These are phyloP conservation scores for Scaeva pyrastri DNA, from an alignment of 2,888 invertebrate species.

Conservation along the genomic window DNA sequence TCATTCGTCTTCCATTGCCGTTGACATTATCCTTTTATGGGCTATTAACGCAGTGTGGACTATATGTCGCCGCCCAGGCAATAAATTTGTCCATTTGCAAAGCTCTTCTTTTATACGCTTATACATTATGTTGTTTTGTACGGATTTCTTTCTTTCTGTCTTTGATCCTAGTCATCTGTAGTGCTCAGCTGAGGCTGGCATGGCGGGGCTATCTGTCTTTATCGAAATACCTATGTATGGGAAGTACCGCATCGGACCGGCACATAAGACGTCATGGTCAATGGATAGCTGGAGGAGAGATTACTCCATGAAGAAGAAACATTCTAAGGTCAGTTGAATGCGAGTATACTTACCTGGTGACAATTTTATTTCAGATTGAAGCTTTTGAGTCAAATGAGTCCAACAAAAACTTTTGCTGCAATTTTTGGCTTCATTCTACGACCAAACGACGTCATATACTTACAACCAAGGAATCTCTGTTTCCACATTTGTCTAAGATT, in stretches of 20 bases:
- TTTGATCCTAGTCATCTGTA: conserved; percentile 11
- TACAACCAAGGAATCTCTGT: neutral
- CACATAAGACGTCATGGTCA: conserved; percentile 30
- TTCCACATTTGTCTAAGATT: neutral
- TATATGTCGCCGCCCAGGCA: conserved; percentile 76
- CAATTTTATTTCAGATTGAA: neutral
- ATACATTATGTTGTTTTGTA: conserved; percentile 64
- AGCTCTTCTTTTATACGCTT: conserved; percentile 37
- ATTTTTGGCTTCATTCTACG: too few relatives aligned
- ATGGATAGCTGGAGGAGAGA: neutral
- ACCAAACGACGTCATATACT: too few relatives aligned
- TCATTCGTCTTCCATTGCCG: conserved; percentile 76
- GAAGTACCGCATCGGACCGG: conserved; percentile 37
- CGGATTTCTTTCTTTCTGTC: conserved; percentile 38
- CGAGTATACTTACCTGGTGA: conserved; percentile 5
- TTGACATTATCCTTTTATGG: conserved; percentile 76
- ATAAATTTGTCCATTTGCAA: conserved; percentile 74
- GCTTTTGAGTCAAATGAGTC: neutral
- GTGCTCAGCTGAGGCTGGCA: neutral
- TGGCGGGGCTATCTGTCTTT: conserved; percentile 18
- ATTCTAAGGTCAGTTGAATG: conserved; percentile 13
- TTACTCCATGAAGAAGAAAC: conserved; percentile 1
- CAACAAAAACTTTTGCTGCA: too few relatives aligned
- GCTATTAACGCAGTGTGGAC: conserved; percentile 76
- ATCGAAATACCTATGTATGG: conserved; percentile 29